Evolutionary conservation across 2,888 invertebrate species (phyloP), one percentile per base, ranked within the genome.

Genomic region (Perdita meconis): DNA sequence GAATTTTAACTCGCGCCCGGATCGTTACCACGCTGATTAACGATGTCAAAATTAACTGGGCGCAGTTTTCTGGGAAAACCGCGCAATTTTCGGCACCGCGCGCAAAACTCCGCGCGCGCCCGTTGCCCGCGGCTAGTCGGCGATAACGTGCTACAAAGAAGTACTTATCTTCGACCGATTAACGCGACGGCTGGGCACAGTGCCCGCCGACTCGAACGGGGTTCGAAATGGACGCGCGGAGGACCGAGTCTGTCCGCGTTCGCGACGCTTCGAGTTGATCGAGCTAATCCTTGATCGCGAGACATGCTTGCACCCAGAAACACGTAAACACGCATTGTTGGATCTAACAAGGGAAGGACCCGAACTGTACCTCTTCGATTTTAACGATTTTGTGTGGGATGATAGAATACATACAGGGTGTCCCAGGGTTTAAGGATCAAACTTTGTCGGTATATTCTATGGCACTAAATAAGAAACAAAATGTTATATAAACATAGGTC

Each of bases 1-100:
- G 85, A 85, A 85, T 85, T 85, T 83, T 75, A 85, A 85, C 81
- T 30, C 30, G 78, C 78, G 78, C 16, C 68, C 72, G 74, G 78
- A 80, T 85, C 85, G 85, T 79, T 79, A 77, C 81, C 63, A 36
- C 63, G 70, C 72, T 80, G 80, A 85, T 85, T 83, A 83, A 85
- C 83, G 81, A 81, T 69, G 79, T 77, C 81, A 68, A 67, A 68
- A 79, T 81, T 66, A 67, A 80, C 79, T 69, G 61, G 50, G 59
- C 57, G 19, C 22, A 26, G 50, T 30, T 79, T 63, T 73, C 77
- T 66, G 44, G 63, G 68, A 67, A 77, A 68, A n/a, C n/a, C 50
- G 19, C 10, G 42, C 53, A 0, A 19, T 59, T 44, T 40, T 6
- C 40, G 64, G 40, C 8, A 19, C 47, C 10, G 0, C 3, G 16